Evolutionary conservation across 1,140 invertebrate genomes (phyloP), one percentile per base, ranked within the genome.

Genomic region (Drosophila triauraria): DNA sequence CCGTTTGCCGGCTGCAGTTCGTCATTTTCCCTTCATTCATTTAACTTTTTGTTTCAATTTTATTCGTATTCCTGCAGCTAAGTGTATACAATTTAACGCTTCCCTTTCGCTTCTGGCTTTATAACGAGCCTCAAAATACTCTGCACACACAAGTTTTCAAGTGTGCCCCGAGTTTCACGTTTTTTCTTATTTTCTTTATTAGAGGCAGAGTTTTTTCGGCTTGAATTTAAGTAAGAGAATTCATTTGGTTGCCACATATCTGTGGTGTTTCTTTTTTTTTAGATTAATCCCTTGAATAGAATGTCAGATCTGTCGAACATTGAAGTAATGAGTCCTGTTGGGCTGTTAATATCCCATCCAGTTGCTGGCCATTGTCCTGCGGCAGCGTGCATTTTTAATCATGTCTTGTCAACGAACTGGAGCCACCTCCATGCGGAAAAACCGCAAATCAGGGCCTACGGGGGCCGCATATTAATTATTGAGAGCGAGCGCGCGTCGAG

Each of bases 61-160:
- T 20, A 15, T 71, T 48, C 48, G 68, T 27, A 81, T 81, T 63
- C 54, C 84, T 80, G 61, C 59, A 70, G 81, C 80, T 85, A 85
- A 90, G 83, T 91, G 71, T 77, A 91, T 86, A 90, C 78, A 90
- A 90, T 90, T 91, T 91, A 91, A 80, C 82, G 78, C 85, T 90
- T 68, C 69, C 74, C 44, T 84, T 60, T 78, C 38, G 43, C 56
- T 12, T 13, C 43, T 65, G 40, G 43, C 10, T 48, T 48, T 54
- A 60, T 88, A 88, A 88, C 84, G 62, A 88, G 84, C 58, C 46
- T 47, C 38, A 56, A 62, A 80, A 50, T 59, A 50, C 69, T 58
- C 54, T 6, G 40, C 53, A 68, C 50, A 77, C 27, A 69, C 25
- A 76, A 54, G 47, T 53, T 46, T 64, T 64, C 53, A 64, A 71